Evolutionary conservation across 2,113 vertebrate species (phyloP).

Genomic region (Pseudorasbora parva): DNA sequence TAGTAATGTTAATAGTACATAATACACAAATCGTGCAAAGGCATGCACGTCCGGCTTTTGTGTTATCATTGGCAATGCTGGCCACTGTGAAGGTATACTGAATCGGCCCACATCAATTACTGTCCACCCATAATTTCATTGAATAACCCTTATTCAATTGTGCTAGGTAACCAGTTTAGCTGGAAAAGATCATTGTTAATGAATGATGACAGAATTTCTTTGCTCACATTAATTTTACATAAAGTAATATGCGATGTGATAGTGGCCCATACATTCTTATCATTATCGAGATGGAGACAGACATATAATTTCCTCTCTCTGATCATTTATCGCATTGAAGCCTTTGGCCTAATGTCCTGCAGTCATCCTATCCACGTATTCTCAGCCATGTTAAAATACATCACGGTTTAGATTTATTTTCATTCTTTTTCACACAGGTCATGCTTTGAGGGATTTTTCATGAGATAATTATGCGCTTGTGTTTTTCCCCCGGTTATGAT

Average conservation of each 20-base stretch:
- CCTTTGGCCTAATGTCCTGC: slow-evolving; percentile 50
- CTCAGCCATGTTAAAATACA: slow-evolving; percentile 30
- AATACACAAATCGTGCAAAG: neutral
- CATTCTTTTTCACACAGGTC: slow-evolving; percentile 32
- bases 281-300: slow-evolving; percentile 57
- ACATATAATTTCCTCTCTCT: slow-evolving; percentile 56
- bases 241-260: slow-evolving; percentile 55
- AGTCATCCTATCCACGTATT: slow-evolving; percentile 30
- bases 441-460: slow-evolving; percentile 15
- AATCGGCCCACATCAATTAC: slow-evolving; percentile 57
- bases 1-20: neutral
- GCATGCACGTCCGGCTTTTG: neutral
- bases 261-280: slow-evolving; percentile 57
- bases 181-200: slow-evolving; percentile 61
- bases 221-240: slow-evolving; percentile 61
- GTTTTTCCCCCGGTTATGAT: neutral
- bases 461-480: slow-evolving; percentile 26
- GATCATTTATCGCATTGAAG: slow-evolving; percentile 56
- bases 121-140: slow-evolving; percentile 56
- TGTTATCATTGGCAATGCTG: neutral
- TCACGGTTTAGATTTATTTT: slow-evolving; percentile 34
- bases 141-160: slow-evolving; percentile 57
- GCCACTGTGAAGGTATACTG: slow-evolving; percentile 44
- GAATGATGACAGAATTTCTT: slow-evolving; percentile 57
- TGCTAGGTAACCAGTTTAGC: slow-evolving; percentile 59